Evolutionary conservation across 2,888 invertebrate species (phyloP), one percentile per base, ranked within the genome.

Genomic region (Cremastinae sp.): DNA sequence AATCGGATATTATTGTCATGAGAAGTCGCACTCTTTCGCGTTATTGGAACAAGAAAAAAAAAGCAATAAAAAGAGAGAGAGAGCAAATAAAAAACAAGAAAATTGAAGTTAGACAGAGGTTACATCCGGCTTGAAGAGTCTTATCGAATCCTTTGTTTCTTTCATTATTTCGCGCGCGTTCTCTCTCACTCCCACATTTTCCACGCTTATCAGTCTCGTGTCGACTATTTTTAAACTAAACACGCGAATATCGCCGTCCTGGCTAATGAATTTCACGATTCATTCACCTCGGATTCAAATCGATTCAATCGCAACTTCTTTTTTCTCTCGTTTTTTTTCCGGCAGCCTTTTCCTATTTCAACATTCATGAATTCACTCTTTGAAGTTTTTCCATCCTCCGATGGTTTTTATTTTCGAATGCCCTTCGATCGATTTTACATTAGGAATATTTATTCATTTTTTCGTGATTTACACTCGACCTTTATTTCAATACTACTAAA

Each of bases 151-250:
- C 58, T 58, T 69, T 51, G 58, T 68, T 41, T 49, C 7, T 16
- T 22, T 22, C n/a, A 43, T 41, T 28, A 49, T 58, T 58, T 49
- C 16, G 58, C 20, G 36, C 28, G 28, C 28, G 49, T n/a, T 28
- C 7, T 47, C 8, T 22, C 28, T 53, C 10, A 22, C n/a, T 38
- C 38, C 12, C 49, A 58, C 38, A 56, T 12, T 22, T 45, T 28
- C 10, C 45, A 47, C 41, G 68, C 68, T 59, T 69, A 69, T 69
- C 68, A 49, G 68, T 59, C 41, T 14, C 58, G 68, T 20, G 68
- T 38, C 20, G 36, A 22, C 20, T 34, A 56, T 38, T 22, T 38
- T 41, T 8, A 49, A 69, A 69, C 38, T 22, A 43, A 47, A 53
- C 41, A 22, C 41, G 22, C 9, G 51, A 10, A 38, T 54, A 41